Base-by-base conservation (phyloP, 2,888 invertebrate genomes). In the Germaria angustata region DNA sequence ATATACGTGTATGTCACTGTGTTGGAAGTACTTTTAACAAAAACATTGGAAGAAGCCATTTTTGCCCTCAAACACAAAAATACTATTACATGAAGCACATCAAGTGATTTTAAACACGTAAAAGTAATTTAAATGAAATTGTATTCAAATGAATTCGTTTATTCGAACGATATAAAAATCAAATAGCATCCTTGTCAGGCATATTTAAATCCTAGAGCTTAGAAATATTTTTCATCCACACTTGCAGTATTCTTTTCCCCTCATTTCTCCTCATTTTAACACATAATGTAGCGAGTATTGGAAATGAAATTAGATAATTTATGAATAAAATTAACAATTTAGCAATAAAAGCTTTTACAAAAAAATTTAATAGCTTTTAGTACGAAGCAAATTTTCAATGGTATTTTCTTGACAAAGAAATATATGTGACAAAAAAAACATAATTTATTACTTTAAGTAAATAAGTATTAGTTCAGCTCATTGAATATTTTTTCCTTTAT, bases 251-350 rank as follows among this genome's bases (percentile, higher is more conserved):
- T n/a, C 6, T n/a, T 24, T 51, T n/a, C 9, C 28, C 32, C 32
- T 32, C 15, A 9, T 15, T 15, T 5, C 11, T 17, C 20, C 28
- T 2, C 9, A 24, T 32, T 32, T 32, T 15, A 1, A 13, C 7
- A n/a, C 13, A 53, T 4, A 53, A 32, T 53, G 53, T 15, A 53
- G 28, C 17, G 39, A 46, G 3, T 46, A 61, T 9, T 55, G 13
- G 20, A 51, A 69, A 78, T 63, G 61, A 77, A 73, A 59, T 66
- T 20, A 32, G 72, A 78, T 68, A 73, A 78, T 69, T 78, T 78
- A 81, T 81, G 68, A 78, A 39, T 49, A n/a, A 69, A 78, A 78
- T 65, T 81, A 59, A 63, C 63, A 78, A 81, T 78, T 78, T 81
- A 81, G 68, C 61, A 32, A 46, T 20, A 13, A 71, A 59, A 55